Conservation (phyloP, 1,140 invertebrate genomes). For the Bombyx mori region DNA sequence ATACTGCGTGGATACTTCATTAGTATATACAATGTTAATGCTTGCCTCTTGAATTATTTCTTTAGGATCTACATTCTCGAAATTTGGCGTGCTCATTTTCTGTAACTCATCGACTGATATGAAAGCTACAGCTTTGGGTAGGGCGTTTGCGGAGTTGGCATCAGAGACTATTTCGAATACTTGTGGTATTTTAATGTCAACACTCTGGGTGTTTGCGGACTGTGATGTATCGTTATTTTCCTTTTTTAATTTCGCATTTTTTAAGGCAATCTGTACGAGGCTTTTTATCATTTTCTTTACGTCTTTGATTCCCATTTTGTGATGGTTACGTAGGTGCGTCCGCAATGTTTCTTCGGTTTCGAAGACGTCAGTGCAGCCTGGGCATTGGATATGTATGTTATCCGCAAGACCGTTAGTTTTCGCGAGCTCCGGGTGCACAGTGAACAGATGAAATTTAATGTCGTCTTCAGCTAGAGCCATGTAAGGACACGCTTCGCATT, state of each 20-base stretch:
- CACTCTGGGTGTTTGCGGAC: constrained; percentile 13
- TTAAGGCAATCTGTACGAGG: constrained; percentile 59
- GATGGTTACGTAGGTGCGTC: constrained; percentile 60
- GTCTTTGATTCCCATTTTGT: constrained; percentile 68
- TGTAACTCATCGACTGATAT: constrained; percentile 63
- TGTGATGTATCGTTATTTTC: constrained; percentile 21
- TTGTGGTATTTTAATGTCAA: constrained; percentile 54
- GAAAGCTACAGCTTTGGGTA: constrained; percentile 57
- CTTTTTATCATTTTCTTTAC: constrained; percentile 64
- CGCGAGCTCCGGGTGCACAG: constrained; percentile 52
- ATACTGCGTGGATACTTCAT: constrained; percentile 49
- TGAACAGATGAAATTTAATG: constrained; percentile 65
- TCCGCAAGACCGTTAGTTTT: constrained; percentile 59
- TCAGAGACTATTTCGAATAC: constrained; percentile 63
- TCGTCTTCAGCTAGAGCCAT: constrained; percentile 65
- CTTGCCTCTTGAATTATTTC: constrained; percentile 64
- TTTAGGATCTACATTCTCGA: constrained; percentile 60
- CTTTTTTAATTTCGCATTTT: constrained; percentile 63
- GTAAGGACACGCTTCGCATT: constrained; percentile 65
- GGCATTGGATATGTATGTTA: constrained; percentile 57
- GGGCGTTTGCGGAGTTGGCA: constrained; percentile 36
- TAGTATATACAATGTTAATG: constrained; percentile 62
- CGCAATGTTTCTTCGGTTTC: constrained; percentile 55
- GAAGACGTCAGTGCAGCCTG: constrained; percentile 58
- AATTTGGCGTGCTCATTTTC: constrained; percentile 63